Percentiles rank a stretch among this genome's conserved stretches.
Conservation (phyloP, 1,140 invertebrate genomes). For the Harpegnathos saltator region DNA sequence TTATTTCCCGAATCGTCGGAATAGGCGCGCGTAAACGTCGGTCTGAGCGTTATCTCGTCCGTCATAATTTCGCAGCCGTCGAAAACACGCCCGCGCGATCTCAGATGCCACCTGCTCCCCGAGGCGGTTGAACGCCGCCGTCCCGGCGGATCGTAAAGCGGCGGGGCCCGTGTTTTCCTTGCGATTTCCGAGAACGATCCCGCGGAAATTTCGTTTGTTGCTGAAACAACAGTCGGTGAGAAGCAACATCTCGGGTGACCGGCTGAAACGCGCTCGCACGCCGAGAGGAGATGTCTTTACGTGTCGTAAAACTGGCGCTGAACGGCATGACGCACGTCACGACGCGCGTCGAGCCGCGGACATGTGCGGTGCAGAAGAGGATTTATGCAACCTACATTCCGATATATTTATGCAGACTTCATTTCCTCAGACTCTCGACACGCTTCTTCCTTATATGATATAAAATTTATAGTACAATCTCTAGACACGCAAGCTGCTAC, state of each 20-base stretch:
- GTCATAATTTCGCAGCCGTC: slow-evolving; percentile 25
- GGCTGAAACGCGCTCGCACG: slow-evolving; percentile 22
- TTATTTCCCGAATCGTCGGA: slow-evolving; percentile 10
- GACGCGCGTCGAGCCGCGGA: neutral
- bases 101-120: slow-evolving; percentile 35
- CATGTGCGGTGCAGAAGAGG: neutral
- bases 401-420: too few species aligned
- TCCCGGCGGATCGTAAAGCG: slow-evolving; percentile 33
- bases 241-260: slow-evolving; percentile 45
- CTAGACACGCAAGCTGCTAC: too few species aligned
- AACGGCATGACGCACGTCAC: slow-evolving; percentile 33
- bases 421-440: too few species aligned
- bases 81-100: slow-evolving; percentile 2
- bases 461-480: too few species aligned
- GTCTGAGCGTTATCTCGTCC: neutral
- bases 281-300: slow-evolving; percentile 39
- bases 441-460: too few species aligned
- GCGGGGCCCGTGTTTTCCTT: slow-evolving; percentile 24
- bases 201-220: slow-evolving; percentile 37
- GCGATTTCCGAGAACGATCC: slow-evolving; percentile 39
- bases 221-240: slow-evolving; percentile 49
- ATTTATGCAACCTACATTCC: slow-evolving; percentile 8
- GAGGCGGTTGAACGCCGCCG: slow-evolving; percentile 1
- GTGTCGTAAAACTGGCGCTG: slow-evolving; percentile 37
- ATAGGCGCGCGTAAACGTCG: slow-evolving; percentile 1